These are phyloP conservation scores for Tapera naevia DNA, from an alignment of 2,797 vertebrate genomes.

Conservation along the genomic window DNA sequence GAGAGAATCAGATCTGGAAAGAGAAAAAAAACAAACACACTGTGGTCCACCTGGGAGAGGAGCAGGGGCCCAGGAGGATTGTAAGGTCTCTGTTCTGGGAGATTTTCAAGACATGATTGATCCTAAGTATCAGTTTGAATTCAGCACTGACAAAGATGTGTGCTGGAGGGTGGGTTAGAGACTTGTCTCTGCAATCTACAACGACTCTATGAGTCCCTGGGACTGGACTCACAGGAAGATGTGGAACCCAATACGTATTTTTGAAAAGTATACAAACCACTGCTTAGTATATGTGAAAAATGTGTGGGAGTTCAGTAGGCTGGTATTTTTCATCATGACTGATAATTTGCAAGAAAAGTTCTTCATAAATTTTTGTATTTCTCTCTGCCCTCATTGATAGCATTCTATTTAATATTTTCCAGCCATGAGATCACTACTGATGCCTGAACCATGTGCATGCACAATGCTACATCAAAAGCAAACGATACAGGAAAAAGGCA, in stretches of 20 bases:
- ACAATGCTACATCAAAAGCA: background rate
- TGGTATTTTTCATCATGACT: background rate
- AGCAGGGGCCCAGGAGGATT: background rate
- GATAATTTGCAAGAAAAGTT: background rate
- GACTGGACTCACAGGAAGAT: background rate
- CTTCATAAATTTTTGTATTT: background rate
- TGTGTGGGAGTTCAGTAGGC: background rate
- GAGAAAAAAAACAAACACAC: accelerated
- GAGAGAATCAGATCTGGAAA: background rate
- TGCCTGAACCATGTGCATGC: background rate
- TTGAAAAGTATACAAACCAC: background rate
- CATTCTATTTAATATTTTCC: background rate
- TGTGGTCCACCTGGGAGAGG: background rate
- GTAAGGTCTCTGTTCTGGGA: background rate
- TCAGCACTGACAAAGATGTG: background rate
- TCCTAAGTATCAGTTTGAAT: background rate
- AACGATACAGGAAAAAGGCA: background rate
- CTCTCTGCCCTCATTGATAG: accelerated
- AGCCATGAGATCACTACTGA: background rate
- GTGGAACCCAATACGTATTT: background rate
- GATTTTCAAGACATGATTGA: background rate
- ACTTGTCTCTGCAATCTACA: background rate
- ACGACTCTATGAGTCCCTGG: background rate
- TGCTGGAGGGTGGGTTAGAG: background rate
- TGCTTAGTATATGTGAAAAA: background rate